A percentile compares a stretch with the other conserved stretches of the same genome.
Conservation (phyloP, 2,888 invertebrate species). For the Bembecia ichneumoniformis region DNA sequence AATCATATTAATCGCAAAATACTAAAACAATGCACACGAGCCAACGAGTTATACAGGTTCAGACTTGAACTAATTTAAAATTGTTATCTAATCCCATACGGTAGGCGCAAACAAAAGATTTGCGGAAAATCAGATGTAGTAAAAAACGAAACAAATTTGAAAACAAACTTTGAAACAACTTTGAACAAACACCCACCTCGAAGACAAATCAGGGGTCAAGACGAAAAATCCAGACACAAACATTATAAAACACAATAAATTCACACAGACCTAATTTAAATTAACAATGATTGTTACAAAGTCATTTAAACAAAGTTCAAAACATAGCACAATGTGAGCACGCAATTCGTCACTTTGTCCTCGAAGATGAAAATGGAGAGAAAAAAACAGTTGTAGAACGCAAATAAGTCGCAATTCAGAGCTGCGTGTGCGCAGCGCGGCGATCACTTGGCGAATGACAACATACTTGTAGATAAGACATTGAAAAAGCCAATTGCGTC, state of each 20-base stretch:
- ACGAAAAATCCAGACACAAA: slow-evolving; percentile 66
- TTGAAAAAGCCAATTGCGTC: slow-evolving; percentile 73
- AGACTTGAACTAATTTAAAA: slow-evolving; percentile 22
- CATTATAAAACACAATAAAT: slow-evolving; percentile 29
- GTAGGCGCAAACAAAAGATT: slow-evolving; percentile 28
- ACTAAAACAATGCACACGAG: not conserved
- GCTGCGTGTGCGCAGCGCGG: slow-evolving; percentile 58
- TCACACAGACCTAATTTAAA: slow-evolving; percentile 30
- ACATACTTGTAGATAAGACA: slow-evolving; percentile 69
- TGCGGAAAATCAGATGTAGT: slow-evolving; percentile 20
- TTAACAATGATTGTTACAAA: slow-evolving; percentile 38
- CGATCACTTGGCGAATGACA: slow-evolving; percentile 65
- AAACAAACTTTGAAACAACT: slow-evolving; percentile 7
- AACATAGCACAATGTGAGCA: slow-evolving; percentile 57
- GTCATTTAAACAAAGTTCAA: slow-evolving; percentile 52
- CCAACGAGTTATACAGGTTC: slow-evolving; percentile 38
- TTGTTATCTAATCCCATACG: slow-evolving; percentile 29
- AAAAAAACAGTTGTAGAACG: slow-evolving; percentile 57
- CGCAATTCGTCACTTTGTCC: slow-evolving; percentile 63
- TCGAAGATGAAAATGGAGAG: slow-evolving; percentile 48
- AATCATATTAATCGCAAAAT: not conserved
- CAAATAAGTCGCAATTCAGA: slow-evolving; percentile 42
- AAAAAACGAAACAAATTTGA: slow-evolving; percentile 5
- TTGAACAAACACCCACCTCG: slow-evolving; percentile 56
- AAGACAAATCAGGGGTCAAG: slow-evolving; percentile 56